Percentiles rank a stretch among this genome's conserved stretches.
Evolutionary conservation across 2,888 invertebrate genomes (phyloP).

Genomic region (Argyresthia albistria): DNA sequence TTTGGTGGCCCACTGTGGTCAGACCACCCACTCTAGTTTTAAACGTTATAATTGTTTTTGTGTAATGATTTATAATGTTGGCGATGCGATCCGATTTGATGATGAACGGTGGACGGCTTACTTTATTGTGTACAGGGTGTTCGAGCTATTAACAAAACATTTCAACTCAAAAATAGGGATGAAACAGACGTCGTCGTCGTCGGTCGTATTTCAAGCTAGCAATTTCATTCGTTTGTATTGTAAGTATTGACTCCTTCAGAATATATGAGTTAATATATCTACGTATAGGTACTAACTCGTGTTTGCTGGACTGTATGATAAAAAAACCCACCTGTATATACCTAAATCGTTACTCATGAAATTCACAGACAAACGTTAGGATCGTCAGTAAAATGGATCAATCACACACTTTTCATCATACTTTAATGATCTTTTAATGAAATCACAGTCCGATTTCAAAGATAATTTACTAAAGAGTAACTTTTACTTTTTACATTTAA

Average conservation of each 20-base stretch:
- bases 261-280: no score
- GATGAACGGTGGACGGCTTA: conserved; percentile 12
- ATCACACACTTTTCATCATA: conserved; percentile 21
- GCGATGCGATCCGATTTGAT: conserved; percentile 22
- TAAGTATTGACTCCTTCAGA: no score
- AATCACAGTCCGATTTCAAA: no score
- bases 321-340: neutral
- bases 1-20: conserved; percentile 36
- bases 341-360: neutral
- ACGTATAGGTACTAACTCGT: no score
- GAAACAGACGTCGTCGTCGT: no score
- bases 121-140: conserved; percentile 4
- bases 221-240: no score
- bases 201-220: no score
- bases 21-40: conserved; percentile 37
- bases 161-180: no score
- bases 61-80: conserved; percentile 42
- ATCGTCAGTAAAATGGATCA: conserved; percentile 27
- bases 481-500: no score
- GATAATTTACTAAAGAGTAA: no score
- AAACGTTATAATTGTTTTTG: conserved; percentile 39
- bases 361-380: neutral
- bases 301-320: no score
- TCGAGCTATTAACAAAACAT: neutral
- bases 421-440: no score